Evolutionary conservation across 2,888 invertebrate species (phyloP).

Genomic region (Euproctis similis): DNA sequence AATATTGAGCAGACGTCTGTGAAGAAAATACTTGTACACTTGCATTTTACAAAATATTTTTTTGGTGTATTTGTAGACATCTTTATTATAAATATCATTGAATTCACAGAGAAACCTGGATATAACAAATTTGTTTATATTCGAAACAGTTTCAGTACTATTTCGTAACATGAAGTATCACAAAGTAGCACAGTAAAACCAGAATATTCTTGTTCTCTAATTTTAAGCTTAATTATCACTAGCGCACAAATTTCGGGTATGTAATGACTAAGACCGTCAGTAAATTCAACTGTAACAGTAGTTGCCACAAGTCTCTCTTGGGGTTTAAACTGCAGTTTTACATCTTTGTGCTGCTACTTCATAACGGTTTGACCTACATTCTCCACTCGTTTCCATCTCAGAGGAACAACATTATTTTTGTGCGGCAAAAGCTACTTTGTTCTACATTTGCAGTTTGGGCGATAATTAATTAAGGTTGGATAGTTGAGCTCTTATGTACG

Average conservation of each 20-base stretch:
- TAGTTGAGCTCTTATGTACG: conserved; percentile 16
- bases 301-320: conserved; percentile 12
- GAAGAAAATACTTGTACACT: too few species aligned
- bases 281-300: conserved; percentile 2
- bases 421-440: conserved; percentile 50
- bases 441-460: conserved; percentile 37
- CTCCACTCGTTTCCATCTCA: conserved; percentile 40
- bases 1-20: too few species aligned
- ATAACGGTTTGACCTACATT: conserved; percentile 56
- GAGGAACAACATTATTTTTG: conserved; percentile 58
- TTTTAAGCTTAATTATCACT: conserved; percentile 1
- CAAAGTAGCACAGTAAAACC: too few species aligned
- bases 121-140: too few species aligned
- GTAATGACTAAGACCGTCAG: conserved; percentile 4
- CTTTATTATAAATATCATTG: too few species aligned
- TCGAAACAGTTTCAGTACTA: too few species aligned
- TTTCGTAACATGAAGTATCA: too few species aligned
- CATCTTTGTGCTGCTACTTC: conserved; percentile 53
- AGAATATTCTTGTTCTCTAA: not conserved
- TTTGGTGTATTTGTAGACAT: too few species aligned
- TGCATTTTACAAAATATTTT: too few species aligned
- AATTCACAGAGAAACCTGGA: too few species aligned
- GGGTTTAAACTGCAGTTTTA: conserved; percentile 30
- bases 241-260: conserved; percentile 3
- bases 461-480: conserved; percentile 53